Evolutionary conservation across 2,113 vertebrate genomes (phyloP).

Genomic region (Pelobates fuscus): DNA sequence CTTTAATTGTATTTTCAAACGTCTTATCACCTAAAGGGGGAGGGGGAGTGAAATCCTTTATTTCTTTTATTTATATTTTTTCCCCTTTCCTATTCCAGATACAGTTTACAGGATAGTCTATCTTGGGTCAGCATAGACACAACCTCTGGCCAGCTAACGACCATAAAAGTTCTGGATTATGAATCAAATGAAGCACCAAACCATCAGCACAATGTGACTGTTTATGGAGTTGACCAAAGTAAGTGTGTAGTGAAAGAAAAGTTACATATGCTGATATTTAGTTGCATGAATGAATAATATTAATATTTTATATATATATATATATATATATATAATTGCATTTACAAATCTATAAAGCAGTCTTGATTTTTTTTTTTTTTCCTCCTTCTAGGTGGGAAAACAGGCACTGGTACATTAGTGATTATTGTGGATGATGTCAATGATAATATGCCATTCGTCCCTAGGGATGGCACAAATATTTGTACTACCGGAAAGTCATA

Average conservation of each 20-base stretch:
- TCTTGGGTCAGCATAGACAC: conserved; percentile 78
- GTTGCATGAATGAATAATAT: conserved; percentile 42
- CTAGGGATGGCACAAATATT: conserved; percentile 51
- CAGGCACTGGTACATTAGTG: conserved; percentile 79
- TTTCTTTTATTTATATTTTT: background rate
- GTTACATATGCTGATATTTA: too few species aligned
- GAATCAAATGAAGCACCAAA: conserved; percentile 73
- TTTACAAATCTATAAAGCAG: background rate
- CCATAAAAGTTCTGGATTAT: conserved; percentile 76
- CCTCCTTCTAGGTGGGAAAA: conserved; percentile 68
- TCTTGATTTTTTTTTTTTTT: conserved; percentile 18
- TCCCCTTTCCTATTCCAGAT: conserved; percentile 63
- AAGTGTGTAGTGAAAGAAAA: conserved; percentile 54
- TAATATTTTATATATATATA: too few species aligned
- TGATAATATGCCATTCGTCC: conserved; percentile 72
- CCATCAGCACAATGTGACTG: conserved; percentile 72
- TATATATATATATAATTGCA: too few species aligned
- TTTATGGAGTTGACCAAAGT: conserved; percentile 69
- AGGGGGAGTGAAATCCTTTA: too few species aligned
- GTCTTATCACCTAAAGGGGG: too few species aligned
- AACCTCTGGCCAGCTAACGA: conserved; percentile 72
- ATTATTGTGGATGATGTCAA: conserved; percentile 75
- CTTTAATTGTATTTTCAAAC: too few species aligned
- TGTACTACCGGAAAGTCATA: conserved; percentile 66
- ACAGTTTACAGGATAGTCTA: conserved; percentile 71